Evolutionary conservation across 2,797 vertebrate genomes (phyloP), one percentile per base, ranked within the genome.

Genomic region (Calcarius lapponicus): DNA sequence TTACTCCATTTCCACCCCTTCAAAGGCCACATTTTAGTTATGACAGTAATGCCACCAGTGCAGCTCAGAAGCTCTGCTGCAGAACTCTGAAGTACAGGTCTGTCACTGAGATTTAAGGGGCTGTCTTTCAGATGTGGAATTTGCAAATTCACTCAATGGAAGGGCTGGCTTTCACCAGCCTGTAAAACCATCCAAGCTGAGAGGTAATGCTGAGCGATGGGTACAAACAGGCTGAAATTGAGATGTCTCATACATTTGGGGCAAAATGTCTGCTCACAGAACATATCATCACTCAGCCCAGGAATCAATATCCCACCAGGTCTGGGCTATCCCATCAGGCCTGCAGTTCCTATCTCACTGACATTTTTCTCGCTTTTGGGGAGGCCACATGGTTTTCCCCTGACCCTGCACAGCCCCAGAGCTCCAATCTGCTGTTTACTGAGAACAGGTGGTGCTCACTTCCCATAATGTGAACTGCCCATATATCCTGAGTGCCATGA

Each of bases 361-460:
- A 84, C 60, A 43, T 73, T 92, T 60, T 56, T 36, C 61, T 88
- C 1, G 31, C 60, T 92, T 80, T 65, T 60, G 31, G 31, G 36
- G 42, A 36, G 34, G 43, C 20, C 53, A 67, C 10, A 2, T 66
- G 65, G 5, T 47, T 70, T 71, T 58, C 17, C 18, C 60, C 75
- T 51, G 47, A 65, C 89, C 79, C 66, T 67, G 28, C 3, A 29
- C 15, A 93, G 82, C 91, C 87, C 72, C 86, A 90, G 38, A 92
- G 83, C 80, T 93, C 88, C 97, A 94, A 86, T 96, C 92, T 97
- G 96, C 57, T 95, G 82, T 93, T 96, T 96, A 16, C 80, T 74
- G 74, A 58, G 90, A 95, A 79, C 95, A 96, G 96, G 95, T 90
- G 96, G 94, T 88, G 80, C 67, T 96, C 83, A 29, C 32, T 95